Conservation (phyloP, 2,113 vertebrate genomes). For the Hypanus sabinus region DNA sequence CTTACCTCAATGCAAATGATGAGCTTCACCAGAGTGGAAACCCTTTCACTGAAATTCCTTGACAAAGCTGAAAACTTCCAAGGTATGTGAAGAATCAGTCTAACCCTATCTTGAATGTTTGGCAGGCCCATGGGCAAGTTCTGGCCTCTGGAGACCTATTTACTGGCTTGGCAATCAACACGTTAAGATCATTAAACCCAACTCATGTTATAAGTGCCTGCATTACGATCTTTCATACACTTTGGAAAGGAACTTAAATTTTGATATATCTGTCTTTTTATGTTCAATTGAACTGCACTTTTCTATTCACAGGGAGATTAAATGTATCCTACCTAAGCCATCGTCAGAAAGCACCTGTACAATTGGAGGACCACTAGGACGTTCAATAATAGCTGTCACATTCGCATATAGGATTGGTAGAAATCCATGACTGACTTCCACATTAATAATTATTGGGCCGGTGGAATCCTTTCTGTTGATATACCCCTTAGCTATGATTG, state of each 20-base stretch:
- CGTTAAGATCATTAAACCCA: neutral
- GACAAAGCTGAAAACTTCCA: neutral
- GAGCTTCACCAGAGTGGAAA: neutral
- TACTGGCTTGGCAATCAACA: neutral
- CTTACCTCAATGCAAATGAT: neutral
- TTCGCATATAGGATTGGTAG: constrained; percentile 50
- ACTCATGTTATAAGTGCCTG: neutral
- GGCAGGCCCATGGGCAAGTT: neutral
- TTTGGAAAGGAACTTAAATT: neutral
- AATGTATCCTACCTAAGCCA: constrained; percentile 54
- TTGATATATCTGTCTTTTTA: neutral
- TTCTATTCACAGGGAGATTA: neutral
- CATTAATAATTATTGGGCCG: constrained; percentile 50
- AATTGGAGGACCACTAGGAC: constrained; percentile 43
- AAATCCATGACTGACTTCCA: constrained; percentile 51
- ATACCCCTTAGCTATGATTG: constrained; percentile 46
- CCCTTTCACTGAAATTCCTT: neutral
- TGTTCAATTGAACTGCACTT: neutral
- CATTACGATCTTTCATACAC: neutral
- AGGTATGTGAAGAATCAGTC: neutral
- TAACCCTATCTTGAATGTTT: neutral
- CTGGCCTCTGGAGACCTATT: neutral
- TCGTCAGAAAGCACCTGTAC: constrained; percentile 51
- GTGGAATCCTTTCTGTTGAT: constrained; percentile 44
- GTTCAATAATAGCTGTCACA: constrained; percentile 52